Percentiles rank a stretch among this genome's conserved stretches.
These are phyloP conservation scores for Epinephelus cyanopodus DNA, from an alignment of 2,113 vertebrate species.

Conservation along the genomic window DNA sequence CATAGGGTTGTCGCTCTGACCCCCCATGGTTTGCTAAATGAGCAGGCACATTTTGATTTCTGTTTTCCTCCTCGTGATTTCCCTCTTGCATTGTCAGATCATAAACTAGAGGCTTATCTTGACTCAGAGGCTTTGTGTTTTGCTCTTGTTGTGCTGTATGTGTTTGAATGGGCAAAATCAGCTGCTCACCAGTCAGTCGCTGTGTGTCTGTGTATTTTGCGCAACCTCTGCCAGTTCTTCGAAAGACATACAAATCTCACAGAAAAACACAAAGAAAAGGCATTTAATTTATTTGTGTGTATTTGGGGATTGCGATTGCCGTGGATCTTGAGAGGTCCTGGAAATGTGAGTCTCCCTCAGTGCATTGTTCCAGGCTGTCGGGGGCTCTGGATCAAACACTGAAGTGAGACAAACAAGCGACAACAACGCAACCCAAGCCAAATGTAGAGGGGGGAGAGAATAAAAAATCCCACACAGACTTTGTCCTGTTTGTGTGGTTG, in stretches of 20 bases:
- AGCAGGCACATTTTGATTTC: constrained; percentile 23
- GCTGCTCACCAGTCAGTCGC: constrained; percentile 21
- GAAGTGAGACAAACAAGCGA: constrained; percentile 78
- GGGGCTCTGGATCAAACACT: constrained; percentile 60
- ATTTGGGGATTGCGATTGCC: not conserved
- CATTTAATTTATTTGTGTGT: not conserved
- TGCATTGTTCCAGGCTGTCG: constrained; percentile 77
- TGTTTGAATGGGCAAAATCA: constrained; percentile 53
- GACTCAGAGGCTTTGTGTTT: constrained; percentile 23
- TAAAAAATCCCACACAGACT: constrained; percentile 45
- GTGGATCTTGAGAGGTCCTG: constrained; percentile 39
- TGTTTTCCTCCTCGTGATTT: not conserved
- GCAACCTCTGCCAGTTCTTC: constrained; percentile 29
- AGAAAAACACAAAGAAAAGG: not conserved
- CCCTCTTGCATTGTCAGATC: not conserved
- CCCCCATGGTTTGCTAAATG: constrained; percentile 49
- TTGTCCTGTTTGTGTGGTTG: constrained; percentile 45
- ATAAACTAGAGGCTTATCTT: constrained; percentile 1
- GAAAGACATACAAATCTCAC: constrained; percentile 32
- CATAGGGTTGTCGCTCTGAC: constrained; percentile 51
- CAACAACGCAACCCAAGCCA: constrained; percentile 60
- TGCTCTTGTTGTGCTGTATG: constrained; percentile 9
- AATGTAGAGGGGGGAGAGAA: constrained; percentile 13
- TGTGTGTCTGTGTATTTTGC: constrained; percentile 14
- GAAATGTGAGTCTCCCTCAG: constrained; percentile 43